phyloP scores from a whole-genome alignment of 2,888 invertebrate genomes.

The Nomada fucata region DNA sequence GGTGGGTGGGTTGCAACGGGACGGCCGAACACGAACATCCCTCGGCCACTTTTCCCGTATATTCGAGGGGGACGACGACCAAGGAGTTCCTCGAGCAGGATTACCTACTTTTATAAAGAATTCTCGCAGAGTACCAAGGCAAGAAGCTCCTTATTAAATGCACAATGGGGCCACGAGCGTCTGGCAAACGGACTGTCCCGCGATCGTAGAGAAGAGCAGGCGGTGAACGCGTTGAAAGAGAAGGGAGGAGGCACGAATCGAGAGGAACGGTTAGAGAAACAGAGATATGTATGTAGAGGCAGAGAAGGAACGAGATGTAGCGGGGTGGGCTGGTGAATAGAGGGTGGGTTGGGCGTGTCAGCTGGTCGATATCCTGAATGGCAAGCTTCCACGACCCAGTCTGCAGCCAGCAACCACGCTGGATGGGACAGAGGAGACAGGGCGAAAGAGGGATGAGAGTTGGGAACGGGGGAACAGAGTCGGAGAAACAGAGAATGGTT shows the following conservation, averaged over 20 bases:
- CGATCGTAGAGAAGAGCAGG: constrained; percentile 58
- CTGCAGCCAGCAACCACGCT: constrained; percentile 62
- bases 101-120: constrained; percentile 66
- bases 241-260: constrained; percentile 16
- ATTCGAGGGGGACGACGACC: constrained; percentile 57
- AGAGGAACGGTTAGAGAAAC: background rate
- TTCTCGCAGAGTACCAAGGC: constrained; percentile 50
- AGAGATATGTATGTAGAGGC: constrained; percentile 21
- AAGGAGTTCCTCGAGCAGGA: constrained; percentile 63
- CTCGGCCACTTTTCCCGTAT: constrained; percentile 59
- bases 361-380: constrained; percentile 81
- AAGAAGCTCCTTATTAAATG: constrained; percentile 67
- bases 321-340: constrained; percentile 26
- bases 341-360: constrained; percentile 77
- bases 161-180: constrained; percentile 60
- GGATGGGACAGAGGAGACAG: constrained; percentile 24
- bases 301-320: constrained; percentile 26
- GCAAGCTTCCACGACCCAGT: constrained; percentile 75
- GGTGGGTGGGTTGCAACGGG: constrained; percentile 33
- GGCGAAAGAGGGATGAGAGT: constrained; percentile 12
- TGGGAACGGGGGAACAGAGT: constrained; percentile 8
- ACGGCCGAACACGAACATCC: constrained; percentile 48
- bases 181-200: constrained; percentile 69
- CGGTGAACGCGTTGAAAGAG: constrained; percentile 29
- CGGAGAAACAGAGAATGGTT: background rate